phyloP scores from a whole-genome alignment of 2,797 vertebrate genomes.

The Pteronotus mesoamericanus region DNA sequence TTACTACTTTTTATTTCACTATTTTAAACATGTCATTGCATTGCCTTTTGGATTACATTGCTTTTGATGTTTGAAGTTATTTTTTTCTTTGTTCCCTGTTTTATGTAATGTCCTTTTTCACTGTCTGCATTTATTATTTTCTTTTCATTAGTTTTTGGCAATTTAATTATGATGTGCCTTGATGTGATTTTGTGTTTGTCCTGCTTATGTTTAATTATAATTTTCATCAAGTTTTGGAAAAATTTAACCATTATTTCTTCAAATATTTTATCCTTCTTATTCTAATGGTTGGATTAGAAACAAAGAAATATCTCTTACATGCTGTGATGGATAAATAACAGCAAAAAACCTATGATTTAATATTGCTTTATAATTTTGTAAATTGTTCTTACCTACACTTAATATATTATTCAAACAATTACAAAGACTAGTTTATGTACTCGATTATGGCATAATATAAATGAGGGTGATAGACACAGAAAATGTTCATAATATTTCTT shows the following conservation, averaged over 20 bases:
- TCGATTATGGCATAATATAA: neutral
- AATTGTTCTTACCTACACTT: neutral
- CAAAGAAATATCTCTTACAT: neutral
- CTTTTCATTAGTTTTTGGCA: neutral
- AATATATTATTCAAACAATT: neutral
- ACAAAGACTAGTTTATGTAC: neutral
- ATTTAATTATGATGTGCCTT: neutral
- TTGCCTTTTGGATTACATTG: neutral
- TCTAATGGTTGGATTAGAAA: neutral
- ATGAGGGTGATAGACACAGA: neutral
- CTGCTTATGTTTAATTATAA: neutral
- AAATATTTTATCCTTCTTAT: neutral
- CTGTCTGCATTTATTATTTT: neutral
- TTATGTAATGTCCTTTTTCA: neutral
- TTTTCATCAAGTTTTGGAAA: slow-evolving; percentile 1
- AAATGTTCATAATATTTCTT: neutral
- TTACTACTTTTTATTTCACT: neutral
- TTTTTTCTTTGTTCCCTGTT: slow-evolving; percentile 17
- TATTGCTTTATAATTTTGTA: neutral
- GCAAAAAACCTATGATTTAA: neutral
- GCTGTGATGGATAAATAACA: neutral
- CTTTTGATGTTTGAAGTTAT: neutral
- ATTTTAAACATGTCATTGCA: neutral
- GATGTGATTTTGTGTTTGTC: neutral
- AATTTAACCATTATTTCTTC: slow-evolving; percentile 4